phyloP scores from a whole-genome alignment of 2,888 invertebrate genomes.

The Himalopsyche kuldschensis region DNA sequence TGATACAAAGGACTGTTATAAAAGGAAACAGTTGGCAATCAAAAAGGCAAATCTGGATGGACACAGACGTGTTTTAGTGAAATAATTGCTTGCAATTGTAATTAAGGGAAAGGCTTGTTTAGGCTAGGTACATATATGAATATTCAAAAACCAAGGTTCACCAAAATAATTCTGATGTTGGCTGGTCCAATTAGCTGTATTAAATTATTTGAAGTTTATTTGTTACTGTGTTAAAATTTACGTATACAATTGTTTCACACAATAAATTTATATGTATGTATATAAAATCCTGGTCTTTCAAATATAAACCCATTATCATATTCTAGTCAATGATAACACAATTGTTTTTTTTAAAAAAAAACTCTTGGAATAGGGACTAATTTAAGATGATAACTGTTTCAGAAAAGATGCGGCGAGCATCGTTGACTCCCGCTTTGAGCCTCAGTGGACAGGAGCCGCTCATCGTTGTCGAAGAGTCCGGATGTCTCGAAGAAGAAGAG shows the following conservation, averaged over 20 bases:
- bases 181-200: not conserved
- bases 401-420: conserved; percentile 68
- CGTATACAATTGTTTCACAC: no score
- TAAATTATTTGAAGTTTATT: not conserved
- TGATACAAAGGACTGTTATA: not conserved
- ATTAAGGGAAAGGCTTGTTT: not conserved
- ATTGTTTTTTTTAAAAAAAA: not conserved
- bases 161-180: not conserved
- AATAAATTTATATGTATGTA: no score
- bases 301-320: no score
- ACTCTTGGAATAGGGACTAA: not conserved
- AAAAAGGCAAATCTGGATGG: not conserved
- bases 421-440: conserved; percentile 63
- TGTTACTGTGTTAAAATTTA: no score
- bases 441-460: conserved; percentile 68
- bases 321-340: not conserved
- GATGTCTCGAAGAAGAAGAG: conserved; percentile 68
- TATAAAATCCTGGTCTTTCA: no score
- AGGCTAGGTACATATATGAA: not conserved
- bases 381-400: conserved; percentile 16
- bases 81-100: not conserved
- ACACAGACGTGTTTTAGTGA: not conserved
- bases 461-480: conserved; percentile 81
- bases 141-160: not conserved
- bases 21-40: not conserved